Conservation (phyloP, 2,113 vertebrate species). For the Myocastor coypus region DNA sequence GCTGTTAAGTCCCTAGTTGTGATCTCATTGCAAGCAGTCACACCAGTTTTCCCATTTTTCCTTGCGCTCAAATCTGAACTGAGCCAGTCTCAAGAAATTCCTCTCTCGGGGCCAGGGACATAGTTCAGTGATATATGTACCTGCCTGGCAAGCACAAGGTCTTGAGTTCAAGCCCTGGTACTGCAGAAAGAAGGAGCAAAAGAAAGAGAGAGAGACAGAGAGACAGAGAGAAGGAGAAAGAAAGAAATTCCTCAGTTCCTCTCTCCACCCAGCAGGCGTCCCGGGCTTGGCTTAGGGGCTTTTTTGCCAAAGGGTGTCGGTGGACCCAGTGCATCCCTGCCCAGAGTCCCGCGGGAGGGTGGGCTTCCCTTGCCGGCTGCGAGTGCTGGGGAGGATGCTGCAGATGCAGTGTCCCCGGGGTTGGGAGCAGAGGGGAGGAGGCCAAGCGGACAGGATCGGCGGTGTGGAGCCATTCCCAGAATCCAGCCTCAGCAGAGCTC, state of each 20-base stretch:
- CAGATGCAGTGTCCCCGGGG: neutral
- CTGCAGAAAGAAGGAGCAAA: too few relatives aligned
- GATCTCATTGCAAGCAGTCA: neutral
- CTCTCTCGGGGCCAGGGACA: too few relatives aligned
- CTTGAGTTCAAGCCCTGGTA: too few relatives aligned
- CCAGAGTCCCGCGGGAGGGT: neutral
- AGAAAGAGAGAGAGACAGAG: too few relatives aligned
- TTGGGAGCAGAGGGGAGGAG: neutral
- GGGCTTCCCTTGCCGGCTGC: neutral
- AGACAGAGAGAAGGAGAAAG: too few relatives aligned
- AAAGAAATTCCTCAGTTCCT: too few relatives aligned
- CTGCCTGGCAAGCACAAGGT: too few relatives aligned
- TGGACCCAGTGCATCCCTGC: neutral
- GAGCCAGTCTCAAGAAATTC: neutral
- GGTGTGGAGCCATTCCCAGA: neutral
- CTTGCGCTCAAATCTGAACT: neutral
- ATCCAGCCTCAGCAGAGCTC: fast-evolving
- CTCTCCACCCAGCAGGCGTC: neutral
- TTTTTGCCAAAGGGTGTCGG: neutral
- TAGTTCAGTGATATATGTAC: too few relatives aligned
- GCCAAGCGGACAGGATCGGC: neutral
- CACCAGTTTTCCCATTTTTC: neutral
- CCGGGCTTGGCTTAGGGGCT: neutral
- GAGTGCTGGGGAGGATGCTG: neutral
- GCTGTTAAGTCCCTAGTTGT: neutral